Base-by-base conservation (phyloP, 2,797 vertebrate species). In the Phataginus tetradactyla region DNA sequence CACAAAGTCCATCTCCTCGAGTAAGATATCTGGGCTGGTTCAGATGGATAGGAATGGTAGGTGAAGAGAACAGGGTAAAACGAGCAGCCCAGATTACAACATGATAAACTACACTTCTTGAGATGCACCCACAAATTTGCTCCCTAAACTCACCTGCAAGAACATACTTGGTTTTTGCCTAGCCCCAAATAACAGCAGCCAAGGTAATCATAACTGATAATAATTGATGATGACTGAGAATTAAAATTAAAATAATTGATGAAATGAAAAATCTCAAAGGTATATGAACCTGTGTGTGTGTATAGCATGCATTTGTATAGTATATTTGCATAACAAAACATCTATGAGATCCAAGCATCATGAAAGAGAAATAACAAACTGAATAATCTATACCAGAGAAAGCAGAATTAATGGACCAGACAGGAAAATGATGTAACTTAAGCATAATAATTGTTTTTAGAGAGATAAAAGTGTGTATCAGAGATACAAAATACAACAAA, bases 351-450 rank as follows among this genome's bases (percentile, higher is more conserved):
- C 39, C 39, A 88, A 93, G 61, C 27, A 89, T 66, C 51, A 77
- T 59, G 27, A 91, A 93, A 86, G 17, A 83, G 55, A 90, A 93
- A 88, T n/a, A 91, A 53, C 39, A 42, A 90, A 42, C 25, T 61
- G n/a, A 85, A 55, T 84, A 79, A 34, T 34, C 37, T 59, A 45
- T 5, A 72, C 0, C 14, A 86, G 20, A 66, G 66, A 86, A 94
- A 93, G 49, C 51, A 90, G 42, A 90, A 72, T 78, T 74, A 93
- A 84, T 79, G 42, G 27, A 39, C 27, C 59, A 90, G 12, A 71
- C 9, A 86, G 32, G 42, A 49, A 71, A 97, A 79, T n/a, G 71
- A 57, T 49, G 6, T 25, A 84, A 74, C 12, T 86, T 91, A 90
- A 92, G n/a, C 10, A 68, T 78, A 86, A 32, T 79, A 72, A 88